Evolutionary conservation across 2,888 invertebrate species (phyloP).

Genomic region (Leptinotarsa tumamoca): DNA sequence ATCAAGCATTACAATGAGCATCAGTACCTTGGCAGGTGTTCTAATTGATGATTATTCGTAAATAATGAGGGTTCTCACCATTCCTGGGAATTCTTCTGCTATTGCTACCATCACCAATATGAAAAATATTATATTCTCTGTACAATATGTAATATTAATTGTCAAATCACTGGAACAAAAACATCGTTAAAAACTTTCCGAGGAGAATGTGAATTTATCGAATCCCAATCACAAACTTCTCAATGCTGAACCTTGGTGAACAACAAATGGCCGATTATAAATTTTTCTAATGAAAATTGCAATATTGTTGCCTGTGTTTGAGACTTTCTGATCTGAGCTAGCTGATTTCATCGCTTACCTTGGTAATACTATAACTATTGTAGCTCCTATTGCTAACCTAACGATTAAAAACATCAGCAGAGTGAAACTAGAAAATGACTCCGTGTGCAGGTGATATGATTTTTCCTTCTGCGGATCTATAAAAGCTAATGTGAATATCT

Average conservation of each 20-base stretch:
- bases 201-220: too few species aligned
- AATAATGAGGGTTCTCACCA: conserved; percentile 45
- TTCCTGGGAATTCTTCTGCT: conserved; percentile 54
- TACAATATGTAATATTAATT: conserved; percentile 53
- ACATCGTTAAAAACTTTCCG: not conserved
- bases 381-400: conserved; percentile 69
- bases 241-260: too few species aligned
- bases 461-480: conserved; percentile 75
- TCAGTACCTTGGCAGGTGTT: not conserved
- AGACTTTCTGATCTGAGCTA: too few species aligned
- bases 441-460: conserved; percentile 75
- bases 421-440: conserved; percentile 76
- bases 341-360: conserved; percentile 60
- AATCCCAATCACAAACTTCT: too few species aligned
- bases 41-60: not conserved
- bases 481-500: conserved; percentile 75
- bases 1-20: not conserved
- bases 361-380: conserved; percentile 71
- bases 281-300: too few species aligned
- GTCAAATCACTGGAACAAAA: conserved; percentile 54
- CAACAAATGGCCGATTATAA: too few species aligned
- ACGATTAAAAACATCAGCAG: conserved; percentile 75
- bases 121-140: conserved; percentile 55
- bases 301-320: too few species aligned
- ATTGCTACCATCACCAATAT: conserved; percentile 54